Evolutionary conservation across 2,797 vertebrate species (phyloP), one percentile per base, ranked within the genome.

Genomic region (Myripristis jacobus): DNA sequence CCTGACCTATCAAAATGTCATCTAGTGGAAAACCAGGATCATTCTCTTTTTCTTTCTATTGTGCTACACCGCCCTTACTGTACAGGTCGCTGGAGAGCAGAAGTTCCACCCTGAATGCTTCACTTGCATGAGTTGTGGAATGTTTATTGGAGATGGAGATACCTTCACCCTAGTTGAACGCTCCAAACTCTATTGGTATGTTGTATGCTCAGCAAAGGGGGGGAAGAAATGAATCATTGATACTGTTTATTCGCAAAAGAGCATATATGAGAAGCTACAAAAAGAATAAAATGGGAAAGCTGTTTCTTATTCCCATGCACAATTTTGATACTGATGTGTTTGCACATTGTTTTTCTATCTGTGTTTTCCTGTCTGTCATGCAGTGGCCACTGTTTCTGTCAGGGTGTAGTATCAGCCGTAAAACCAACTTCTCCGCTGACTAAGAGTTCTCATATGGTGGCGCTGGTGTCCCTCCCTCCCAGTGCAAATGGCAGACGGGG

Each of bases 71-170:
- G 29, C 29, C 31, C 3, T 46, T 6, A 9, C 44, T 53, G 43
- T 1, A 0, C 88, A 99, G 98, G 97, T 97, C 80, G 98, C 96
- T 0, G 97, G 98, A 76, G 96, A 96, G 75, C 95, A 97, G 84
- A 99, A 97, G 87, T 99, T 97, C 80, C 98, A 99, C 87, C 96
- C 98, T 0, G 98, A 99, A 80, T 99, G 98, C 78, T 99, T 99
- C 91, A 94, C 91, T 71, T 99, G 98, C 87, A 89, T 94, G 64
- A 94, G 88, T 18, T 99, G 98, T 59, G 91, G 88, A 43, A 85
- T 89, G 5, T 95, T 98, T 77, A 99, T 99, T 0, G 98, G 98
- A 0, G 95, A 98, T 0, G 97, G 97, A 44, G 98, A 99, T 87
- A 95, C 94, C 0, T 99, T 97, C 27, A 95, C 94, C 0, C 92